A percentile compares a stretch with the other conserved stretches of the same genome.
phyloP scores from a whole-genome alignment of 1,140 invertebrate species.

The Hycleus phaleratus region DNA sequence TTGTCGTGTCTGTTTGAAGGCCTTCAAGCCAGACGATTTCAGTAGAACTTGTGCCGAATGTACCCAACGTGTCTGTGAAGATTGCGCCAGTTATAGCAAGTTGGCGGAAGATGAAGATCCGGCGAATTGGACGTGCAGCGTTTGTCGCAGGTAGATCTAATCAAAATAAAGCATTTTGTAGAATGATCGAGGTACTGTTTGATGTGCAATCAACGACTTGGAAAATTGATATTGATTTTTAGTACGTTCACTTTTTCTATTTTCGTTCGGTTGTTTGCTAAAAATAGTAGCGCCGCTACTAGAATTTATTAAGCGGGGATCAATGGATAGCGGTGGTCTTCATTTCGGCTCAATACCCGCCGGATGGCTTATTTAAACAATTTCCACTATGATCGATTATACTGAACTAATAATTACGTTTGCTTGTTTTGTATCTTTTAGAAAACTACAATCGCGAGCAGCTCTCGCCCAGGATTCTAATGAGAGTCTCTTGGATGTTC shows the following conservation, averaged over 20 bases:
- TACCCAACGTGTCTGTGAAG: constrained; percentile 81
- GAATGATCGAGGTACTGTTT: no score
- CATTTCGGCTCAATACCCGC: no score
- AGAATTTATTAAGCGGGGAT: no score
- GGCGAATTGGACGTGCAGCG: constrained; percentile 37
- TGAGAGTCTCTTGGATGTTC: constrained; percentile 70
- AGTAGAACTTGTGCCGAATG: constrained; percentile 79
- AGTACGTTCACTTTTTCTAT: no score
- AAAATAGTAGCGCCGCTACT: no score
- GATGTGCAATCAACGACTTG: no score
- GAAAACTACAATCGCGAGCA: constrained; percentile 67
- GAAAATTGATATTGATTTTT: no score
- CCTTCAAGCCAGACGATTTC: constrained; percentile 76
- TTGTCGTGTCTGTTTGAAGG: constrained; percentile 79
- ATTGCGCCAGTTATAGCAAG: constrained; percentile 84
- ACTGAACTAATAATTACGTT: neutral
- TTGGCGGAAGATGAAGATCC: constrained; percentile 68
- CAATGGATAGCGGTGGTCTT: no score
- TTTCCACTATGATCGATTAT: no score
- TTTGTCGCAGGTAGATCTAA: constrained; percentile 32
- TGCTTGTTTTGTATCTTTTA: constrained; percentile 17
- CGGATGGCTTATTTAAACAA: no score
- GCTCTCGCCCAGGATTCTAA: constrained; percentile 64
- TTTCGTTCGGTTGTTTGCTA: no score
- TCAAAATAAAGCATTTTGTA: no score